Percentiles rank a stretch among this genome's conserved stretches.
Conservation (phyloP, 92 coral and sea anemone species). For the Zoanthus gigantus region DNA sequence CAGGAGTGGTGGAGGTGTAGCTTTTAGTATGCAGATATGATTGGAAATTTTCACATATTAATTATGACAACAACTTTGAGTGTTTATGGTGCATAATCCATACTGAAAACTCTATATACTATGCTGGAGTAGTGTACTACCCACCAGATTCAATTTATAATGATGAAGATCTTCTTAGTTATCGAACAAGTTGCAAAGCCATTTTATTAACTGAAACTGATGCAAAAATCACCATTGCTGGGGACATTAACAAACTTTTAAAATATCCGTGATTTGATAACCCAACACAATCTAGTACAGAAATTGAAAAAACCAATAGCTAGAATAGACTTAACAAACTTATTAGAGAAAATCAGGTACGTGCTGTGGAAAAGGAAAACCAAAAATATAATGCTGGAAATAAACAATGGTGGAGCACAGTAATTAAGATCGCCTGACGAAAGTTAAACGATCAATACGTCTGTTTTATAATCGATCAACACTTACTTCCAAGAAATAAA, state of each 20-base stretch:
- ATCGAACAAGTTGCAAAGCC: constrained; percentile 53
- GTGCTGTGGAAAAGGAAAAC: constrained; percentile 45
- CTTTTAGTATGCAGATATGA: constrained; percentile 28
- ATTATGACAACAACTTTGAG: not conserved
- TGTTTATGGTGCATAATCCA: constrained; percentile 31
- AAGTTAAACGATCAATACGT: constrained; percentile 20
- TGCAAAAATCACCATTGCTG: constrained; percentile 58
- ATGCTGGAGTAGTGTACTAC: constrained; percentile 60
- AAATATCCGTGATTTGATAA: constrained; percentile 57
- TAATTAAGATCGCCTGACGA: constrained; percentile 65
- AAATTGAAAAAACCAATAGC: constrained; percentile 57
- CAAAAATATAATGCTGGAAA: constrained; percentile 51
- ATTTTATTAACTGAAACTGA: constrained; percentile 59
- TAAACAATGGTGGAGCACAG: constrained; percentile 70
- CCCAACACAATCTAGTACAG: constrained; percentile 66
- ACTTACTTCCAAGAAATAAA: constrained; percentile 61
- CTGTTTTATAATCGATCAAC: constrained; percentile 55
- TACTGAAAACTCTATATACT: constrained; percentile 52
- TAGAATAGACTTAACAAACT: constrained; percentile 47
- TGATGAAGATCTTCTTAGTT: constrained; percentile 52
- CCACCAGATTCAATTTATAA: constrained; percentile 65
- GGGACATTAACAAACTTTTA: constrained; percentile 61
- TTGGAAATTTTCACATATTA: constrained; percentile 19
- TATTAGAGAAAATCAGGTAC: constrained; percentile 38
- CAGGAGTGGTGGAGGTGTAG: constrained; percentile 36